Base-by-base conservation (phyloP, 2,797 vertebrate species). In the Phalanger gymnotis region DNA sequence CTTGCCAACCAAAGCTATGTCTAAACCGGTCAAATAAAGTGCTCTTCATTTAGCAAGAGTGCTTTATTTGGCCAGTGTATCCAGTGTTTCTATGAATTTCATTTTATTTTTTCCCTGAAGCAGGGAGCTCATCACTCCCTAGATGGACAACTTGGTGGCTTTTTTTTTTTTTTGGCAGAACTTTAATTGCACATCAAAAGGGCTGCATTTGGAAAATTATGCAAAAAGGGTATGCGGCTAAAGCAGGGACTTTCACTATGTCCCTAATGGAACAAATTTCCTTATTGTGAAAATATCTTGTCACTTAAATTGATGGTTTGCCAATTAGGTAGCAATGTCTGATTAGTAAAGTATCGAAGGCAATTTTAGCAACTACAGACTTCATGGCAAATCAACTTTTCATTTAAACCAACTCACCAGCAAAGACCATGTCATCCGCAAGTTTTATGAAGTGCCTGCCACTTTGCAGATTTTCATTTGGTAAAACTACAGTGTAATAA, bases 1-100 rank as follows among this genome's bases (percentile, higher is more conserved):
- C 96, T 97, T 97, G 96, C 96, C 97, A 97, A 94, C 97, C 96
- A 96, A 97, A 98, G 97, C 97, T 92, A 66, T 2, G 56, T 97
- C 96, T 97, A 92, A 96, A 97, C 96, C 96, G 94, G 96, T 95
- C 98, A 95, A 94, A 97, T 95, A 97, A 96, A 97, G 95, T 97
- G 97, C 97, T 95, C 97, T 98, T 97, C 95, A 97, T 95, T 97
- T 96, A 97, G 90, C 81, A 91, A 81, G 93, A 97, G 96, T 95
- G 95, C 91, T 93, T 2, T 89, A 47, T 97, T 95, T 94, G 92
- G 96, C 96, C 93, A 96, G 34, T 27, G 52, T 92, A 92, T 92
- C 93, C 66, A 96, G 73, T 91, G 54, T 95, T 95, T 40, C 53
- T 87, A 6, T 16, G 87, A 30, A 56, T 94, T 90, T 52, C 40